These are phyloP conservation scores for Periparus ater DNA, from an alignment of 2,797 vertebrate genomes.

Conservation along the genomic window DNA sequence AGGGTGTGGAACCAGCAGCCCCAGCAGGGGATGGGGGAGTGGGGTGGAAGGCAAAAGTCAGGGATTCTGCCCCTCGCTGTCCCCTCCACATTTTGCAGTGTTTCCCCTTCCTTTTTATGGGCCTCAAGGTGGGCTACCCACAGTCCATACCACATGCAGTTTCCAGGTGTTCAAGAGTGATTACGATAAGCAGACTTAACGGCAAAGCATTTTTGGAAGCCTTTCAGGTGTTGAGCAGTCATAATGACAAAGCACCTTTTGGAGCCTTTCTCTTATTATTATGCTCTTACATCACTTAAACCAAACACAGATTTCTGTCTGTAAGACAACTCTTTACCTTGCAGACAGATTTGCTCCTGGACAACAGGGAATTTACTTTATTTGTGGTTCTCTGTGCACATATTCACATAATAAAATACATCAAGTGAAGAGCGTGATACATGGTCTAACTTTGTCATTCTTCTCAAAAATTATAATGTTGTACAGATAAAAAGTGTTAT, in stretches of 20 bases:
- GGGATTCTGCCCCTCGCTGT: not conserved
- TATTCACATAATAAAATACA: not conserved
- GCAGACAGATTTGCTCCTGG: not conserved
- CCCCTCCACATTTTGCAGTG: not conserved
- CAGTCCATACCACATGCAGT: rapidly evolving
- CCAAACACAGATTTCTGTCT: not conserved
- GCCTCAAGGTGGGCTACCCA: rapidly evolving
- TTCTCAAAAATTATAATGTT: not conserved
- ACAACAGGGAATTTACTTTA: not conserved
- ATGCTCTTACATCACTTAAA: not conserved
- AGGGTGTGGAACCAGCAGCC: too few species aligned
- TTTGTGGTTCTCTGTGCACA: not conserved
- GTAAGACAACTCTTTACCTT: not conserved
- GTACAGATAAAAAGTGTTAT: not conserved
- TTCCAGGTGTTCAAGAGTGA: not conserved
- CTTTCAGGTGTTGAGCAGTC: not conserved
- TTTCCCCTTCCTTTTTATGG: not conserved
- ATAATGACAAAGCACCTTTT: not conserved
- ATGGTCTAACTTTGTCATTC: not conserved
- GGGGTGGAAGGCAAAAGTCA: not conserved
- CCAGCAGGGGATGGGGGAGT: not conserved
- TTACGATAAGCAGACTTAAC: not conserved
- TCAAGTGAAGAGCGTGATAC: not conserved
- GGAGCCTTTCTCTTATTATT: not conserved
- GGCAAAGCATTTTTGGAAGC: not conserved